Evolutionary conservation across 2,888 invertebrate species (phyloP).

Genomic region (Cosmia pyralina): DNA sequence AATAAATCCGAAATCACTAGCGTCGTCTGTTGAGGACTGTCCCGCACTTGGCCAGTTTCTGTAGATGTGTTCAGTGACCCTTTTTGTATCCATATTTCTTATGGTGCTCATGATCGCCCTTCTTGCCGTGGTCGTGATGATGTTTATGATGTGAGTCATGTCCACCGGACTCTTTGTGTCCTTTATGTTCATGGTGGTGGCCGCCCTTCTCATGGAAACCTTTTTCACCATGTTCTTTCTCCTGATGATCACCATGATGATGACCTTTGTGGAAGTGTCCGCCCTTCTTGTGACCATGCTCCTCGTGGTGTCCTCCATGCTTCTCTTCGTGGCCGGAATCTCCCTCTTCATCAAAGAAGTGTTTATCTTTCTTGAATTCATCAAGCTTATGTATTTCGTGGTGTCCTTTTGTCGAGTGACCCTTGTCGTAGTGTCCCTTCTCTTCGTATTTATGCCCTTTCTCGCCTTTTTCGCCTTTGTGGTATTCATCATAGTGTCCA

Average conservation of each 20-base stretch:
- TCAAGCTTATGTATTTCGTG: constrained; percentile 96
- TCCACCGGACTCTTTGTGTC: constrained; percentile 94
- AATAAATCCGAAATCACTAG: constrained; percentile 66
- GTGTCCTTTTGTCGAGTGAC: constrained; percentile 96
- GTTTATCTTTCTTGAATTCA: constrained; percentile 96
- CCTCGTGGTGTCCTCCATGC: constrained; percentile 94
- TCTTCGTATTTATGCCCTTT: constrained; percentile 92
- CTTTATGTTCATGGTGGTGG: constrained; percentile 94
- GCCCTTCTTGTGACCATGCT: constrained; percentile 95
- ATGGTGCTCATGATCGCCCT: constrained; percentile 94
- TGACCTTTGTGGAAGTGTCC: constrained; percentile 95
- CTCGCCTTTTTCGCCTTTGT: constrained; percentile 92
- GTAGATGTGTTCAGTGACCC: constrained; percentile 76
- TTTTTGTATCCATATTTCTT: constrained; percentile 94
- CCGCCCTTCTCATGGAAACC: constrained; percentile 95
- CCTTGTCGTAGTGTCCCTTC: constrained; percentile 94
- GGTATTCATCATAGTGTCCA: constrained; percentile 91
- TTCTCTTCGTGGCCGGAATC: constrained; percentile 95
- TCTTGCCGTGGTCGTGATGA: constrained; percentile 94
- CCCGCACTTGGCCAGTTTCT: constrained; percentile 38
- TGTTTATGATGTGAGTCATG: constrained; percentile 94
- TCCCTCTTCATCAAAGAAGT: constrained; percentile 96
- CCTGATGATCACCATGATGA: constrained; percentile 93
- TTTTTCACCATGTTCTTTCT: constrained; percentile 95
- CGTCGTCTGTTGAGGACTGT: constrained; percentile 40